Conservation (phyloP, 1,140 invertebrate genomes). For the Chironomus striatipennis region DNA sequence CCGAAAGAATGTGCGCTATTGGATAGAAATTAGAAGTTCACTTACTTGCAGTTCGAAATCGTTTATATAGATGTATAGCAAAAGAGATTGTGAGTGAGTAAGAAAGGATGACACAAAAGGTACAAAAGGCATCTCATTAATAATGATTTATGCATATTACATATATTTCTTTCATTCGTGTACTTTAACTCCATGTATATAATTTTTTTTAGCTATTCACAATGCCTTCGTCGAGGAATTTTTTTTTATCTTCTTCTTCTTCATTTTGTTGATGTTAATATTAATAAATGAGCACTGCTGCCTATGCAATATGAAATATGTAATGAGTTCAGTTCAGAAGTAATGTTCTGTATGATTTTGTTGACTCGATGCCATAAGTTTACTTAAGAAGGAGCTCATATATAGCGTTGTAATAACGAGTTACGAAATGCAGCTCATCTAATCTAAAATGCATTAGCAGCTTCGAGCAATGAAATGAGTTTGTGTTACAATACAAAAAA, state of each 20-base stretch:
- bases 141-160: slow-evolving; percentile 23
- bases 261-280: slow-evolving; percentile 18
- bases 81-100: background rate
- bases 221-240: background rate
- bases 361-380: background rate
- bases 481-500: background rate
- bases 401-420: background rate
- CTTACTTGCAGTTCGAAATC: too few relatives aligned
- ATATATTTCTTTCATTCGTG: slow-evolving; percentile 7
- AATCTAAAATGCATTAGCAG: slow-evolving; percentile 21
- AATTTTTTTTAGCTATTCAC: too few relatives aligned
- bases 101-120: background rate
- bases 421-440: slow-evolving; percentile 6
- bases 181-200: background rate
- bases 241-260: background rate
- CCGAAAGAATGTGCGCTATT: too few relatives aligned
- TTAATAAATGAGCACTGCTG: slow-evolving; percentile 20
- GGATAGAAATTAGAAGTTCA: too few relatives aligned
- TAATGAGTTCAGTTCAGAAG: slow-evolving; percentile 6
- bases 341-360: too few relatives aligned
- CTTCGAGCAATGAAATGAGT: slow-evolving; percentile 6
- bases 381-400: background rate
- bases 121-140: slow-evolving; percentile 24
- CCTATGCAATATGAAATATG: slow-evolving; percentile 13
- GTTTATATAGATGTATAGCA: background rate